Conservation (phyloP, 2,888 invertebrate genomes). For the Calliphora vomitoria region DNA sequence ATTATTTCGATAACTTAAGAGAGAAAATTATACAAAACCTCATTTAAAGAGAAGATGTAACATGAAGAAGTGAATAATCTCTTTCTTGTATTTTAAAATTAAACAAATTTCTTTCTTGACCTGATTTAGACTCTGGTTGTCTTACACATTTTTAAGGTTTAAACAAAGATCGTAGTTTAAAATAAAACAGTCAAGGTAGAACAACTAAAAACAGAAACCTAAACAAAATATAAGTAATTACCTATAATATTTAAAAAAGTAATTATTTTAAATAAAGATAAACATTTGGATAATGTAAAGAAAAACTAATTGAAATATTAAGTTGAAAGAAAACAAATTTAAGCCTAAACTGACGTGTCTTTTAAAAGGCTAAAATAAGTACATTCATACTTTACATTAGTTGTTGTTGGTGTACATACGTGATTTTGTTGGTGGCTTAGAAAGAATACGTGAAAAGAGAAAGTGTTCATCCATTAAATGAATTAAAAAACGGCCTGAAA, state of each 20-base stretch:
- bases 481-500: not conserved
- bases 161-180: slow-evolving; percentile 23
- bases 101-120: slow-evolving; percentile 61
- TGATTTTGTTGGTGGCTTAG: slow-evolving; percentile 3
- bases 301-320: slow-evolving; percentile 11
- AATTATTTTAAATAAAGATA: not conserved
- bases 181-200: slow-evolving; percentile 19
- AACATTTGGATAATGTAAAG: not conserved
- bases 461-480: slow-evolving; percentile 46
- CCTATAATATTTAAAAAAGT: not conserved
- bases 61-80: not conserved
- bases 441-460: slow-evolving; percentile 63
- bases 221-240: not conserved
- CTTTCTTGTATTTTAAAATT: slow-evolving; percentile 14
- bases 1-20: not conserved
- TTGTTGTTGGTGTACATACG: slow-evolving; percentile 39
- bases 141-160: slow-evolving; percentile 35
- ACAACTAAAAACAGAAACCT: slow-evolving; percentile 26
- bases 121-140: slow-evolving; percentile 45
- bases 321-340: not conserved
- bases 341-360: slow-evolving; percentile 23
- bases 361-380: slow-evolving; percentile 3
- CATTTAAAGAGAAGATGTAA: too few relatives aligned
- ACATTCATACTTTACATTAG: slow-evolving; percentile 1
- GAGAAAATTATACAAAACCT: too few relatives aligned